Base-by-base conservation (phyloP, 2,797 vertebrate genomes). In the Momotus momota region DNA sequence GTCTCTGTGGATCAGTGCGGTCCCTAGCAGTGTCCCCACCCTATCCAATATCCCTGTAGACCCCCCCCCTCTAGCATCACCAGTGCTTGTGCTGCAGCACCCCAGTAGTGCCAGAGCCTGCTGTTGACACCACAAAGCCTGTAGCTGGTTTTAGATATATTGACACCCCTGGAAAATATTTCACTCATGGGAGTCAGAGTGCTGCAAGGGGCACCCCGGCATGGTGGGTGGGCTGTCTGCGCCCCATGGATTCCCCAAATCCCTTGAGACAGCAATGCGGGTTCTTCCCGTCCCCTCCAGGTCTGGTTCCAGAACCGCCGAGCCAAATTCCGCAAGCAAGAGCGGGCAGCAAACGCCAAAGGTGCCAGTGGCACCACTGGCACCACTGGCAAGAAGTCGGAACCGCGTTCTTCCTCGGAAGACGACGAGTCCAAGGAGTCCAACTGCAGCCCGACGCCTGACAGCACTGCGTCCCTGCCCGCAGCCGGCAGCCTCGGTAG, bases 231-330 rank as follows among this genome's bases (percentile, higher is more conserved):
- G 49, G 49, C 49, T 48, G 5, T 48, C 21, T 48, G 46, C 20
- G 23, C 46, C 46, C 46, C 46, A 23, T 48, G 46, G 46, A 22
- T 48, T 48, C 21, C 46, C 46, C 49, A 51, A 15, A 51, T 51
- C 49, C 25, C 49, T 25, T 15, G 49, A 25, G 49, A 51, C 49
- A 51, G 25, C 49, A 51, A 51, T 14, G 25, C 13, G 49, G 49
- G 49, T 51, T 51, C 22, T 25, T 51, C 49, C 49, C 14, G 25
- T 51, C 49, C 49, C 49, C 14, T 51, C 25, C 25, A 99, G 99
- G 99, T 99, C 31, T 99, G 99, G 99, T 99, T 99, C 97, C 99
- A 99, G 98, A 99, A 99, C 98, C 98, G 99, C 70, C 98, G 99
- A 6, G 99, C 99, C 93, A 99, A 99, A 91, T 99, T 99, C 81